Percentiles rank a stretch among this genome's conserved stretches.
Evolutionary conservation across 2,797 vertebrate species (phyloP).

Genomic region (Buceros bicornis): DNA sequence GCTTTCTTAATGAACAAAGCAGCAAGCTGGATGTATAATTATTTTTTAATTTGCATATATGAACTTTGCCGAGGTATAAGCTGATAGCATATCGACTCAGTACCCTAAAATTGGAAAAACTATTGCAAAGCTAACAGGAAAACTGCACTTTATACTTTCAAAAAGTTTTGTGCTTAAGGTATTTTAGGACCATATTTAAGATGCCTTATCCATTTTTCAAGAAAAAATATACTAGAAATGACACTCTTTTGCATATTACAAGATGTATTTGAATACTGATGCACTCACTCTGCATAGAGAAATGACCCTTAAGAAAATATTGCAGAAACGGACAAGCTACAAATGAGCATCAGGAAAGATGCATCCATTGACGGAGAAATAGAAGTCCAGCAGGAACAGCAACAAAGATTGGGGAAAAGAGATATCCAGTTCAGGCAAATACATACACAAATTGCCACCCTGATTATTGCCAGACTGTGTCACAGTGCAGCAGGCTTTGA

Average conservation of each 20-base stretch:
- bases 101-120: not conserved
- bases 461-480: not conserved
- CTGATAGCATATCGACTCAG: not conserved
- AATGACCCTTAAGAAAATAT: not conserved
- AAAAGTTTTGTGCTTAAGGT: not conserved
- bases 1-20: not conserved
- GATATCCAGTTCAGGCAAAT: not conserved
- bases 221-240: not conserved
- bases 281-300: not conserved
- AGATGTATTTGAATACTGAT: not conserved
- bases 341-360: not conserved
- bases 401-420: not conserved
- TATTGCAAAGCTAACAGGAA: not conserved
- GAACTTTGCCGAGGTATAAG: not conserved
- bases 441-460: not conserved
- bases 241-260: not conserved
- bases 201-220: not conserved
- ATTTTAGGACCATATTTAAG: not conserved
- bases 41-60: not conserved
- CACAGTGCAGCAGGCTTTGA: fast-evolving
- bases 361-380: not conserved
- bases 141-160: not conserved
- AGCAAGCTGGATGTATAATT: not conserved
- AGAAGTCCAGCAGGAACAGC: not conserved
- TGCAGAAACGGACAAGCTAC: not conserved